phyloP scores from a whole-genome alignment of 2,797 vertebrate species.

The Platalea minor region DNA sequence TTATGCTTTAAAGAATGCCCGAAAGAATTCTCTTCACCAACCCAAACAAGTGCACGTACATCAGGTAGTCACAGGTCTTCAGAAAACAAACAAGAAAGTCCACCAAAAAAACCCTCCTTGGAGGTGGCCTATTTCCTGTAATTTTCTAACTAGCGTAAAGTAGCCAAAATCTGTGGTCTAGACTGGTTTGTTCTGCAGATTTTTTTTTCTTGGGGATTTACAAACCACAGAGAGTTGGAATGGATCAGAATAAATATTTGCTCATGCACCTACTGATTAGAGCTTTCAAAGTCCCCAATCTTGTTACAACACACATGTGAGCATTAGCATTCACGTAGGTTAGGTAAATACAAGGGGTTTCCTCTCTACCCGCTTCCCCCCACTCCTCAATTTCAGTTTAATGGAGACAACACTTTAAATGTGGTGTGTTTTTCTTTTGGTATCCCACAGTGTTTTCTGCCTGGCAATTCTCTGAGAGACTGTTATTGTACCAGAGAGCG shows the following conservation, averaged over 20 bases:
- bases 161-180: conserved; percentile 58
- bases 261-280: conserved; percentile 44
- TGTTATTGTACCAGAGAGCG: neutral
- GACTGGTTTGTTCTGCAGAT: conserved; percentile 60
- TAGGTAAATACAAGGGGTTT: conserved; percentile 6
- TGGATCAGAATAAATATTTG: conserved; percentile 66
- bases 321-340: neutral
- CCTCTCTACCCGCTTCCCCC: neutral
- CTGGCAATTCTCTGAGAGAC: neutral
- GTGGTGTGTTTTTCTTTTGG: neutral
- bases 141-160: conserved; percentile 47
- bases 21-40: conserved; percentile 4
- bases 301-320: neutral
- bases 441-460: neutral
- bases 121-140: conserved; percentile 46
- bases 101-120: neutral
- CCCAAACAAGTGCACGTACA: neutral
- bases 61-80: neutral
- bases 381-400: neutral
- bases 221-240: conserved; percentile 60
- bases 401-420: neutral
- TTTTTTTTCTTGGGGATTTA: conserved; percentile 57
- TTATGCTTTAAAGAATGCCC: conserved; percentile 10
- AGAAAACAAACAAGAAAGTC: conserved; percentile 12
- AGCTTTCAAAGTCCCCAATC: conserved; percentile 41